Evolutionary conservation across 2,888 invertebrate genomes (phyloP).

Genomic region (Rhabditophanes sp.): DNA sequence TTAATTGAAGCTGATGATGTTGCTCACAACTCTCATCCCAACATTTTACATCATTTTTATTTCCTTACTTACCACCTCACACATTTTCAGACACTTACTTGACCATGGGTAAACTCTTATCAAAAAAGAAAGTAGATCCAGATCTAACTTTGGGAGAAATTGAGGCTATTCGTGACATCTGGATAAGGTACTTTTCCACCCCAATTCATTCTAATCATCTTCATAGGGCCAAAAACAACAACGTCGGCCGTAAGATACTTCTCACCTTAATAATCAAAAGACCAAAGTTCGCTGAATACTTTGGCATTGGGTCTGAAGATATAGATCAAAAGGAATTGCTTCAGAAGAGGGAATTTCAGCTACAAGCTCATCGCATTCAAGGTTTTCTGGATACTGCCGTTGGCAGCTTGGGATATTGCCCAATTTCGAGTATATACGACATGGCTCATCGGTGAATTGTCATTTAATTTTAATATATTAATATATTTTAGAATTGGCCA

Average conservation of each 20-base stretch:
- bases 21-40: too few species aligned
- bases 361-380: conserved; percentile 34
- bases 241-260: conserved; percentile 30
- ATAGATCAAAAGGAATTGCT: conserved; percentile 21
- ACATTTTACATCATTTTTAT: too few species aligned
- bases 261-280: conserved; percentile 28
- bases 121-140: conserved; percentile 12
- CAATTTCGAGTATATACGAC: conserved; percentile 27
- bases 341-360: conserved; percentile 28
- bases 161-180: conserved; percentile 24
- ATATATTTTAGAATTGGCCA: too few species aligned
- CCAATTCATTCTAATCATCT: conserved; percentile 1
- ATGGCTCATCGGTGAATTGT: conserved; percentile 36
- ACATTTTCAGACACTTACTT: too few species aligned
- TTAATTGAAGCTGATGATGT: too few species aligned
- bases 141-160: conserved; percentile 28
- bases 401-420: conserved; percentile 31
- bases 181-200: conserved; percentile 18
- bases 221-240: conserved; percentile 30
- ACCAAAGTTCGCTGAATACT: conserved; percentile 36
- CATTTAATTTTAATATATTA: too few species aligned
- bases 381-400: conserved; percentile 32
- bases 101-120: conserved; percentile 7
- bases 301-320: conserved; percentile 27
- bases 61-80: too few species aligned